Evolutionary conservation across 2,888 invertebrate genomes (phyloP), one percentile per base, ranked within the genome.

Genomic region (Pteria penguin): DNA sequence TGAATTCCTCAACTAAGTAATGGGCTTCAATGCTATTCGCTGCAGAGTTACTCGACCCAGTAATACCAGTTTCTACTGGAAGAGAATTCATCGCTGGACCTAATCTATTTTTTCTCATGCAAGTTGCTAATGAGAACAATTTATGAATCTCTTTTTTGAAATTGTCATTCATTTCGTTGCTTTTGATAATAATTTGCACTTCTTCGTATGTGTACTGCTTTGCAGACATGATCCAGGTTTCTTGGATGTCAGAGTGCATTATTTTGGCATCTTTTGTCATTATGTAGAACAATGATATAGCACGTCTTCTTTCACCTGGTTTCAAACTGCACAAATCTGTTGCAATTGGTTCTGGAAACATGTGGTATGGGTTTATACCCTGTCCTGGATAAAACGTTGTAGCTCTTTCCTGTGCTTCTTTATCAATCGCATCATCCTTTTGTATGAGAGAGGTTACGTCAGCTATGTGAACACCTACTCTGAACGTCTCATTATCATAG

Each of bases 311-410:
- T 65, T 78, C 54, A 22, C 73, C 79, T 27, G 82, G 83, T 4
- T 82, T 66, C 1, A 88, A 78, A 76, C 87, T 87, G 61, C 83
- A 82, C 4, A 77, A 33, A 29, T 81, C 78, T 18, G 78, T 77
- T 71, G 84, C 82, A 1, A 88, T 69, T 29, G 82, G 82, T 62
- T 85, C 82, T n/a, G 88, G 87, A 22, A 88, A 68, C 87, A 88
- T 87, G 52, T 82, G 76, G 29, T 72, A 72, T 0, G 76, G 76
- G 8, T 69, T 72, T 14, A 57, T 36, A 24, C 72, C 69, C 58
- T 75, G 68, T 18, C 72, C 63, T 5, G 82, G 75, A 54, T 83
- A 82, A 61, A 79, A 79, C 26, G 82, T 80, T 32, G 72, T 77
- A 1, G 75, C 71, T 65, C 85, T 66, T 18, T 72, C 57, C 26